Evolutionary conservation across 2,888 invertebrate genomes (phyloP).

Genomic region (Sarcophaga subvicina): DNA sequence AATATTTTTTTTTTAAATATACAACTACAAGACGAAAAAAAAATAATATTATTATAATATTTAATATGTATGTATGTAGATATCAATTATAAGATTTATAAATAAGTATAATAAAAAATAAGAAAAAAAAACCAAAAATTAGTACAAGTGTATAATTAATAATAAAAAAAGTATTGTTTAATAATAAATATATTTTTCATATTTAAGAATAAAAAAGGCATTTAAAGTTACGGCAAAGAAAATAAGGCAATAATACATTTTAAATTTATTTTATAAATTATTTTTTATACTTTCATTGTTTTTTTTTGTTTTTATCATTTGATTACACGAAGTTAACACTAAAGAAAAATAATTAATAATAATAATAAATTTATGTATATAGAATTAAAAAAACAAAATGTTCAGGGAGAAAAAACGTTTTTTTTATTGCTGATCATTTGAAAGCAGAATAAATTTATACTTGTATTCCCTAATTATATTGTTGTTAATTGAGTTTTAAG

Average conservation of each 20-base stretch:
- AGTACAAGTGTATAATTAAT: constrained; percentile 30
- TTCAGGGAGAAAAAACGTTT: neutral
- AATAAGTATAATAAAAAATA: constrained; percentile 30
- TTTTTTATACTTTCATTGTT: neutral
- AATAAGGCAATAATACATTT: constrained; percentile 62
- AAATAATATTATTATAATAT: constrained; percentile 31
- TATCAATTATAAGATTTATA: constrained; percentile 18
- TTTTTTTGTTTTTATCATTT: constrained; percentile 4
- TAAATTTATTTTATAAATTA: neutral
- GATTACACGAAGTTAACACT: neutral
- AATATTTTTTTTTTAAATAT: neutral
- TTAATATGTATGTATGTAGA: neutral
- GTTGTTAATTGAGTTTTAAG: constrained; percentile 20
- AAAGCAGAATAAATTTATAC: constrained; percentile 19
- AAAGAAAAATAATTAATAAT: neutral
- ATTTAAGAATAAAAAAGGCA: neutral
- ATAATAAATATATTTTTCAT: neutral
- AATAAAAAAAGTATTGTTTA: constrained; percentile 56
- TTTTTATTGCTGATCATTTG: neutral
- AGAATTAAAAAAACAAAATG: constrained; percentile 11
- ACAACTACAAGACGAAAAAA: constrained; percentile 50
- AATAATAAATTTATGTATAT: constrained; percentile 6
- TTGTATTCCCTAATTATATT: constrained; percentile 48
- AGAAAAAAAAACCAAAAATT: constrained; percentile 29
- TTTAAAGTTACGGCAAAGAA: constrained; percentile 64